Percentiles rank a stretch among this genome's conserved stretches.
phyloP scores from a whole-genome alignment of 2,888 invertebrate species.

The Gari tellinella region DNA sequence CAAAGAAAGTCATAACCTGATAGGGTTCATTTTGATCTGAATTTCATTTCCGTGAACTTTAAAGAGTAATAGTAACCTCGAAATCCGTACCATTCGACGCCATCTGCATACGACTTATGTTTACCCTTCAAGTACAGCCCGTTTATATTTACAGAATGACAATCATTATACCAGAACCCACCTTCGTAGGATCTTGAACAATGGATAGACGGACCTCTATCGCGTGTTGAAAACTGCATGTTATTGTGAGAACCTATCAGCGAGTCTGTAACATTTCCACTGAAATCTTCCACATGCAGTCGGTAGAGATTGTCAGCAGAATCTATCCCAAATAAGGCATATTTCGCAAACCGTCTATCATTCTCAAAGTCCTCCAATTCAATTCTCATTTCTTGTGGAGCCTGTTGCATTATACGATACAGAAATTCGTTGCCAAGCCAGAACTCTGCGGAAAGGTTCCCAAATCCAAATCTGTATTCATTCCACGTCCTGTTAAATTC shows the following conservation, averaged over 20 bases:
- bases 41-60: constrained; percentile 77
- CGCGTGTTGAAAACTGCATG: constrained; percentile 19
- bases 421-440: constrained; percentile 42
- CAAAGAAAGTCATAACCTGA: no score
- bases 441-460: constrained; percentile 31
- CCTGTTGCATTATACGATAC: constrained; percentile 7
- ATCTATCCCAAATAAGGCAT: constrained; percentile 19
- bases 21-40: constrained; percentile 49
- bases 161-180: constrained; percentile 74
- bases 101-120: constrained; percentile 75
- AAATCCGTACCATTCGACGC: constrained; percentile 80
- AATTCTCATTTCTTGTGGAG: constrained; percentile 26
- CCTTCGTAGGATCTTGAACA: constrained; percentile 65
- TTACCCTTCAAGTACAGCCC: constrained; percentile 74
- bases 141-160: constrained; percentile 76
- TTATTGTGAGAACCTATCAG: constrained; percentile 16
- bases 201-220: constrained; percentile 14
- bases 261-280: constrained; percentile 27
- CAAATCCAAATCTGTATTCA: constrained; percentile 41
- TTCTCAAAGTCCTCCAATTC: constrained; percentile 32
- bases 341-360: constrained; percentile 24
- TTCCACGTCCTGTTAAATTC: constrained; percentile 38
- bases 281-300: constrained; percentile 14
- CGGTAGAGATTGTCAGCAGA: constrained; percentile 13
- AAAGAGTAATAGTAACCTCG: constrained; percentile 78